Percentiles rank a stretch among this genome's conserved stretches.
Conservation (phyloP, 2,888 invertebrate genomes). For the Chrysotoxum bicinctum region DNA sequence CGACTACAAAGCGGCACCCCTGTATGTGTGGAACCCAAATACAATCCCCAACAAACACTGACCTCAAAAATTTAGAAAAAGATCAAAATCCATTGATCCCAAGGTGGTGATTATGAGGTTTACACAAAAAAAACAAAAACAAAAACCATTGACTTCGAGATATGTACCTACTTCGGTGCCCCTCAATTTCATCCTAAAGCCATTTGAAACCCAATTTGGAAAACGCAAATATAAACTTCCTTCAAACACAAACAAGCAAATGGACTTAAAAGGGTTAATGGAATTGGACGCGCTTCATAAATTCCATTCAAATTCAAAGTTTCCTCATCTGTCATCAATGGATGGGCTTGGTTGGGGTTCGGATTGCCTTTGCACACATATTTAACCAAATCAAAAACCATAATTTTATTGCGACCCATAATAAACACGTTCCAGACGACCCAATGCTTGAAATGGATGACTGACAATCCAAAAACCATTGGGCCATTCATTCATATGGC, state of each 20-base stretch:
- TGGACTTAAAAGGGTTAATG: conserved; percentile 58
- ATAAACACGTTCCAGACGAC: conserved; percentile 45
- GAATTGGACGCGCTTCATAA: conserved; percentile 66
- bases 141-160: neutral
- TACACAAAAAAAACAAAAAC: conserved; percentile 14
- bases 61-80: conserved; percentile 46
- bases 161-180: neutral
- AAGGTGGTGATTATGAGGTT: conserved; percentile 63
- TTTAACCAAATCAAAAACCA: neutral
- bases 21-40: conserved; percentile 10
- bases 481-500: conserved; percentile 51
- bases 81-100: conserved; percentile 67
- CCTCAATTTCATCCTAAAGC: neutral
- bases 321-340: conserved; percentile 49
- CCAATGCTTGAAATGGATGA: conserved; percentile 21
- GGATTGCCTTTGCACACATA: neutral
- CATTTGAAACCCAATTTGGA: conserved; percentile 40
- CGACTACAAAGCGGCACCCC: conserved; percentile 20
- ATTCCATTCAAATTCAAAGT: conserved; percentile 64
- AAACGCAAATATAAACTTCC: conserved; percentile 37
- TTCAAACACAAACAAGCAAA: neutral
- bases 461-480: conserved; percentile 25
- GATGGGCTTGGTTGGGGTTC: neutral
- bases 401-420: conserved; percentile 26
- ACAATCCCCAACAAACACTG: conserved; percentile 18